These are phyloP conservation scores for Thelaira solivaga DNA, from an alignment of 2,888 invertebrate species.

Conservation along the genomic window DNA sequence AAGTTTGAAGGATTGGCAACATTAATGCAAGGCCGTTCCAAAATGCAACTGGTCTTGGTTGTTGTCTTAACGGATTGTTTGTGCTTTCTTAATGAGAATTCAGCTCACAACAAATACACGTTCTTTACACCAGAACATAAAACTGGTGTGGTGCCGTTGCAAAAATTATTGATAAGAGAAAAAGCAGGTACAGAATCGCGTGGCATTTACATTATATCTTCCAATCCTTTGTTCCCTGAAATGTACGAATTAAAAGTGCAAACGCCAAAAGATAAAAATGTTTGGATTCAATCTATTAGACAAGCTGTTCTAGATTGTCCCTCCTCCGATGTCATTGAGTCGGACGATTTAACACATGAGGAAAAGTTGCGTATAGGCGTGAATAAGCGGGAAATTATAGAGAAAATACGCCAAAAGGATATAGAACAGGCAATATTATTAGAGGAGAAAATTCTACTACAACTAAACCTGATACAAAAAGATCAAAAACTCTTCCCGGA, in stretches of 20 bases:
- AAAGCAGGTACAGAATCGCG: conserved; percentile 94
- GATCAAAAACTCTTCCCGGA: conserved; percentile 81
- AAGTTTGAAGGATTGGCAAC: conserved; percentile 93
- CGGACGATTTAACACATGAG: conserved; percentile 85
- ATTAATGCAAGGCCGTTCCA: conserved; percentile 93
- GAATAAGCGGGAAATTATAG: conserved; percentile 79
- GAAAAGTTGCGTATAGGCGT: conserved; percentile 82
- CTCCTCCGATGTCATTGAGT: conserved; percentile 85
- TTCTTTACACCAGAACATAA: conserved; percentile 97
- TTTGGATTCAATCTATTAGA: conserved; percentile 93
- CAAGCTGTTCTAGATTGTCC: conserved; percentile 90
- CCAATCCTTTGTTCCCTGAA: conserved; percentile 93
- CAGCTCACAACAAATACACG: conserved; percentile 91
- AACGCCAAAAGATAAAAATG: conserved; percentile 91
- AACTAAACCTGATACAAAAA: conserved; percentile 84
- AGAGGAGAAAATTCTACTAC: conserved; percentile 92
- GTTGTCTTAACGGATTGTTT: conserved; percentile 94
- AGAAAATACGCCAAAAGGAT: conserved; percentile 91
- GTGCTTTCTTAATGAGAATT: conserved; percentile 93
- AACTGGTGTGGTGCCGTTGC: conserved; percentile 95
- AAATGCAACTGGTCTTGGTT: conserved; percentile 91
- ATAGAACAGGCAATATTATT: conserved; percentile 89
- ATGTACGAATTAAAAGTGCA: conserved; percentile 96
- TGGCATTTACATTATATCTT: conserved; percentile 94
- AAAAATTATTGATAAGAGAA: conserved; percentile 93